Conservation (phyloP, 2,113 vertebrate genomes). For the Microtus richardsoni region DNA sequence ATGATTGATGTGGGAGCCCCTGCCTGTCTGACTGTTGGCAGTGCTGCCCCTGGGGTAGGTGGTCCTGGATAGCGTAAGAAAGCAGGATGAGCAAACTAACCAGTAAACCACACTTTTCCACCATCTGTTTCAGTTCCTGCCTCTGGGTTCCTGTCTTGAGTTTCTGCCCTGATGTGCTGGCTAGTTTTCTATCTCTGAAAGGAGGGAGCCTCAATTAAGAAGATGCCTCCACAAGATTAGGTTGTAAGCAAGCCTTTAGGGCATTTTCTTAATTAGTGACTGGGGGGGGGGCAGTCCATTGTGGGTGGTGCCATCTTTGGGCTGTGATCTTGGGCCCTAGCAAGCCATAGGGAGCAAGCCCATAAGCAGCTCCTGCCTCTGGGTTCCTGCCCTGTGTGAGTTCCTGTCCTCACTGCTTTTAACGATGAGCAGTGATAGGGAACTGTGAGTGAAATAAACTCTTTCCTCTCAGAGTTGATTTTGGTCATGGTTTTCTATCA, state of each 20-base stretch:
- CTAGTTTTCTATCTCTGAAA: not conserved
- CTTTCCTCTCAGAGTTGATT: not conserved
- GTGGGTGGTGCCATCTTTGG: not conserved
- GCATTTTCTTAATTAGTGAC: not conserved
- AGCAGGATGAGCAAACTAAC: no score
- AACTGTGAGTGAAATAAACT: not conserved
- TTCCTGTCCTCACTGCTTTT: not conserved
- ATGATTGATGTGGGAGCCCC: not conserved
- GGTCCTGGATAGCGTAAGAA: not conserved
- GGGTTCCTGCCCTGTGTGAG: not conserved
- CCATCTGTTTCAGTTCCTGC: not conserved
- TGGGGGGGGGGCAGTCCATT: not conserved
- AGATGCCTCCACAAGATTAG: not conserved
- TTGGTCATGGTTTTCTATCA: not conserved
- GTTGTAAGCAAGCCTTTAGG: not conserved
- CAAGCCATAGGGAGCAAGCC: not conserved
- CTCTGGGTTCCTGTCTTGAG: not conserved
- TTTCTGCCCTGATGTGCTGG: not conserved
- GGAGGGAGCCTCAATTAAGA: not conserved
- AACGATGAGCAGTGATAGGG: not conserved
- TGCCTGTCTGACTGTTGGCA: no score
- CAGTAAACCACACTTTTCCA: not conserved
- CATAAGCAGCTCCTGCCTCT: not conserved
- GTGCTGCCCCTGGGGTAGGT: not conserved
- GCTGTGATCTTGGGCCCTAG: not conserved